Percentiles rank a stretch among this genome's conserved stretches.
Conservation (phyloP, 2,797 vertebrate species). For the Artibeus lituratus region DNA sequence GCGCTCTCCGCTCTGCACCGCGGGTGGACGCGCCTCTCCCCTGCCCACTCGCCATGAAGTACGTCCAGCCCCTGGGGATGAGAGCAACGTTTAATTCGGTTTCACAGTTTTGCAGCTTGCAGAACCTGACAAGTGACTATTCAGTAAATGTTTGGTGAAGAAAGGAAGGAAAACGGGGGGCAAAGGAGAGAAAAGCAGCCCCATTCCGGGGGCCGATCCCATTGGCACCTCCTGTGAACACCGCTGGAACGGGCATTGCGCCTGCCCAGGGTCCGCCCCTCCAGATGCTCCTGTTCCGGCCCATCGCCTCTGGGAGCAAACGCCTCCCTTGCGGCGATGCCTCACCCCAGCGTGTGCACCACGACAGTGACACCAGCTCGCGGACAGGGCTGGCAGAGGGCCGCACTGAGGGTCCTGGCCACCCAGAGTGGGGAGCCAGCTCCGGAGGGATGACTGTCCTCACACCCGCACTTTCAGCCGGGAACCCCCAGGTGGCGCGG, state of each 20-base stretch:
- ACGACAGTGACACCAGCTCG: not conserved
- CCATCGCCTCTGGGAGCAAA: not conserved
- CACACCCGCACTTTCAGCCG: accelerated
- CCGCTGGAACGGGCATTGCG: no score
- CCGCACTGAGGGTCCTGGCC: not conserved
- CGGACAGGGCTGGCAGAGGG: not conserved
- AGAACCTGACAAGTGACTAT: not conserved
- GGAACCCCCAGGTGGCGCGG: accelerated
- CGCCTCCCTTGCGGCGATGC: not conserved
- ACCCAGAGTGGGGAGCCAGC: not conserved
- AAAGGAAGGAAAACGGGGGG: not conserved
- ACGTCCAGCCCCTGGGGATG: not conserved
- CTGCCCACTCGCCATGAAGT: not conserved
- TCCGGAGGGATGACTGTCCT: no score
- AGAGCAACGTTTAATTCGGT: not conserved
- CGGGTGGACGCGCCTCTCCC: not conserved
- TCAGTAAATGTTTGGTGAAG: not conserved
- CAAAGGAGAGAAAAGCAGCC: not conserved
- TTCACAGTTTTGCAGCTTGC: not conserved
- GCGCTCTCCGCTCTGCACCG: accelerated
- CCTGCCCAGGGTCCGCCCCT: not conserved
- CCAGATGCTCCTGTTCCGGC: not conserved
- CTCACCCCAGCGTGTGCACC: no score
- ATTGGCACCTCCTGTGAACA: no score
- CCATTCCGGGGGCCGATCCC: not conserved